Base-by-base conservation (phyloP, 1,140 invertebrate genomes). In the Macrostomum lignano region DNA sequence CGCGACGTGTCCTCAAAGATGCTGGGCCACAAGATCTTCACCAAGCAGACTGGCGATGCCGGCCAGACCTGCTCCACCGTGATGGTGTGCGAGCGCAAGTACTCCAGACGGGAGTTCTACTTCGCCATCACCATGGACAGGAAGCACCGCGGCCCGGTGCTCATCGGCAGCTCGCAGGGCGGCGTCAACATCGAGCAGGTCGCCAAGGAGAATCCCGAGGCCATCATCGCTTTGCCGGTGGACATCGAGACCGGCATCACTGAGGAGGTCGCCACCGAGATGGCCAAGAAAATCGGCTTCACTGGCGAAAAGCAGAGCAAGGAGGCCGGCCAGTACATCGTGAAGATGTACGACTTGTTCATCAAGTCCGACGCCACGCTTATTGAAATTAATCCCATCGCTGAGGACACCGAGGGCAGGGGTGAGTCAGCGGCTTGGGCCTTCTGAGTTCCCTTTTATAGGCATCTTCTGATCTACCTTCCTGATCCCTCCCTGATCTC, bases 171-270 rank as follows among this genome's bases (percentile, higher is more conserved):
- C 2, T 74, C 74, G 17, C 76, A 86, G 63, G 82, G 84, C 43
- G 84, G 82, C 46, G 75, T 93, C 3, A 88, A 86, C 49, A 93
- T 93, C 51, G 82, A 91, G 59, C 81, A 88, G 53, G 79, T 88
- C 10, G 82, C 82, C 35, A 73, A 69, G 3, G 74, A 77, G 36
- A 79, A 74, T 57, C 82, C 84, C 2, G 67, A 71, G 36, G 78
- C 79, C 17, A 91, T 93, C 9, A 33, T 33, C 36, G 88, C 79
- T 41, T 70, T 79, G 46, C 78, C 81, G 7, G 72, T 91, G 43
- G 75, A 91, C 46, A 75, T 86, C 39, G 62, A 65, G 1, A 62
- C 65, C 45, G 81, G 67, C 26, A 39, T 91, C 21, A 72, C 68
- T 1, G 64, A 68, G 37, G 70, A 75, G 26, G 70, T 76, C 49